These are phyloP conservation scores for Solea senegalensis DNA, from an alignment of 2,113 vertebrate genomes.

Conservation along the genomic window DNA sequence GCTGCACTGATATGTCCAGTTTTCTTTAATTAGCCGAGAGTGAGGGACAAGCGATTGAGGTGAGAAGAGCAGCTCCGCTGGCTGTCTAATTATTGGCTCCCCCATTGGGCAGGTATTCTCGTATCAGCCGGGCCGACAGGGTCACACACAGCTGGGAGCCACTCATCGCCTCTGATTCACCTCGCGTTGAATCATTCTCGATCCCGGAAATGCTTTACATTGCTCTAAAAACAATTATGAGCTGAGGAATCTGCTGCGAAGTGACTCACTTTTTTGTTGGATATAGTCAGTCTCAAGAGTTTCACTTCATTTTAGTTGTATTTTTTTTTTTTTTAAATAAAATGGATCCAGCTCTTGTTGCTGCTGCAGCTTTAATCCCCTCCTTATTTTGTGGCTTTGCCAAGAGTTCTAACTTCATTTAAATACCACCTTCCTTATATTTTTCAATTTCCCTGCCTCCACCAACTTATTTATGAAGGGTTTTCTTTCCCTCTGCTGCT, in stretches of 20 bases:
- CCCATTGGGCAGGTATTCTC: constrained; percentile 41
- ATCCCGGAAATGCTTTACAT: constrained; percentile 5
- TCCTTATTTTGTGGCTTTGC: constrained; percentile 5
- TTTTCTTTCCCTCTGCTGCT: constrained; percentile 2
- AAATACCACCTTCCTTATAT: constrained; percentile 1
- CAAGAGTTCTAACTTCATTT: constrained; percentile 6
- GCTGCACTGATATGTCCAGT: constrained; percentile 38
- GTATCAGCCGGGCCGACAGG: constrained; percentile 32
- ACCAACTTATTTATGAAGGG: neutral
- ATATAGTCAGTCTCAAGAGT: neutral
- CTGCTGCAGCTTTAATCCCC: neutral
- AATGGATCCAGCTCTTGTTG: neutral
- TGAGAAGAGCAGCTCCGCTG: constrained; percentile 17
- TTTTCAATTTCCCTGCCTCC: constrained; percentile 1
- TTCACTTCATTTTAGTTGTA: neutral
- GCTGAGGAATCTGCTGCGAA: neutral
- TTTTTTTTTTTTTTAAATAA: neutral
- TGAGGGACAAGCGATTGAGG: constrained; percentile 14
- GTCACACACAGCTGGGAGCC: constrained; percentile 46
- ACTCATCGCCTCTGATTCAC: constrained; percentile 26
- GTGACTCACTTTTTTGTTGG: neutral
- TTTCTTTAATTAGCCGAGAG: constrained; percentile 45
- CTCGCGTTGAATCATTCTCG: neutral
- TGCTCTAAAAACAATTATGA: constrained; percentile 7
- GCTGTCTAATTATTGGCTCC: constrained; percentile 51